These are phyloP conservation scores for Drosophila monieri DNA, from an alignment of 2,888 invertebrate genomes.

Conservation along the genomic window DNA sequence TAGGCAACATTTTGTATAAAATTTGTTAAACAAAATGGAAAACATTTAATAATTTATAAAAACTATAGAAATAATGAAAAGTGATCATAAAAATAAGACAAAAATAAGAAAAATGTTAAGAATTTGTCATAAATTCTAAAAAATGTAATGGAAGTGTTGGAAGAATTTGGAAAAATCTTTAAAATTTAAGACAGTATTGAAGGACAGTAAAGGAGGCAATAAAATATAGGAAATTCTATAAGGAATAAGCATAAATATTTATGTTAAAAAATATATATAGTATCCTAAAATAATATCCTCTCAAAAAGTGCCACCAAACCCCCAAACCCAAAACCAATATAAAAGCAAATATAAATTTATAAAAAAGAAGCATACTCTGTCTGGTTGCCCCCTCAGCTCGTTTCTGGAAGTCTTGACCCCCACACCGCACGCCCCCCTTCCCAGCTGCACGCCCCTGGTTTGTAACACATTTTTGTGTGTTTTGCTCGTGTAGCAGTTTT, in stretches of 20 bases:
- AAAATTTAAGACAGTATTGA: no score
- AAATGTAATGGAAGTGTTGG: no score
- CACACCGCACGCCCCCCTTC: neutral
- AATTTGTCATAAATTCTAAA: no score
- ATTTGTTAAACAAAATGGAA: neutral
- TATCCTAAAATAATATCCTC: neutral
- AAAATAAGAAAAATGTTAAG: no score
- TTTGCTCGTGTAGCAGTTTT: conserved; percentile 34
- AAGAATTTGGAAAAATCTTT: no score
- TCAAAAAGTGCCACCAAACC: neutral
- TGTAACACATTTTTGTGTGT: conserved; percentile 65
- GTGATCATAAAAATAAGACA: no score
- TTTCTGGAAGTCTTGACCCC: conserved; percentile 7
- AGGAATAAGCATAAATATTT: no score
- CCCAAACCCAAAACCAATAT: conserved; percentile 51
- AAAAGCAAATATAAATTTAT: conserved; percentile 36
- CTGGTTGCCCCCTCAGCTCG: conserved; percentile 46
- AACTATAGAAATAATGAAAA: no score
- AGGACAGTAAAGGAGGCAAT: no score
- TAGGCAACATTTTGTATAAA: neutral
- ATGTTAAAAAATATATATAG: neutral
- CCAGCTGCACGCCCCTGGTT: conserved; percentile 53
- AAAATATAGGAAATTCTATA: no score
- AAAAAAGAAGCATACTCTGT: conserved; percentile 70
- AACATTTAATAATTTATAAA: neutral